Conservation (phyloP, 2,888 invertebrate genomes). For the Laothoe populi region DNA sequence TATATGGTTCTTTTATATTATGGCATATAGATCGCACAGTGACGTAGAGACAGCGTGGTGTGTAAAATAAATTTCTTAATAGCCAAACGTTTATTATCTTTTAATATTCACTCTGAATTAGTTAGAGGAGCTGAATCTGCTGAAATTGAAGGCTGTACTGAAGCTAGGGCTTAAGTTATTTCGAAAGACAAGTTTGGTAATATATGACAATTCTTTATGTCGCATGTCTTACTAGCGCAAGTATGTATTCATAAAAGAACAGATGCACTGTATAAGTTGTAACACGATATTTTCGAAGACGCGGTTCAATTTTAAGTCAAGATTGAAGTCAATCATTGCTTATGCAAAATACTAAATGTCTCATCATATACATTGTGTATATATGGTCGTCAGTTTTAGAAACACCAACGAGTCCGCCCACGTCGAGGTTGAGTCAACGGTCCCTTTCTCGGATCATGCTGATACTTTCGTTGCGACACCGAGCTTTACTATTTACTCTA, state of each 20-base stretch:
- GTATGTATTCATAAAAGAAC: no score
- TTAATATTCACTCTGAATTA: neutral
- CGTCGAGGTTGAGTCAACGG: slow-evolving; percentile 57
- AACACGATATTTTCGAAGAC: no score
- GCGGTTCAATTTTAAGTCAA: neutral
- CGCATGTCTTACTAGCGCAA: no score
- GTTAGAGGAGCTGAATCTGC: no score
- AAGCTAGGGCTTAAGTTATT: no score
- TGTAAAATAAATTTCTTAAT: neutral
- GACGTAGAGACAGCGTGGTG: neutral
- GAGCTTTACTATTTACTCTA: slow-evolving; percentile 33
- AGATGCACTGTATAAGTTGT: no score
- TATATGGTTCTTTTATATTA: neutral
- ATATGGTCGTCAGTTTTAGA: slow-evolving; percentile 24
- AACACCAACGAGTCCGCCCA: slow-evolving; percentile 49
- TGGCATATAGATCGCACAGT: no score
- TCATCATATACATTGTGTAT: neutral
- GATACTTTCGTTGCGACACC: slow-evolving; percentile 46
- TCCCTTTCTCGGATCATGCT: slow-evolving; percentile 48
- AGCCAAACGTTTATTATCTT: no score
- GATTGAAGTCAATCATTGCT: neutral
- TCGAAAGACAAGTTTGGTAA: no score
- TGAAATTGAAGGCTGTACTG: no score
- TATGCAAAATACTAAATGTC: neutral
- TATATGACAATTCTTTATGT: no score